Evolutionary conservation across 2,888 invertebrate genomes (phyloP).

Genomic region (Balanococcus diminutus): DNA sequence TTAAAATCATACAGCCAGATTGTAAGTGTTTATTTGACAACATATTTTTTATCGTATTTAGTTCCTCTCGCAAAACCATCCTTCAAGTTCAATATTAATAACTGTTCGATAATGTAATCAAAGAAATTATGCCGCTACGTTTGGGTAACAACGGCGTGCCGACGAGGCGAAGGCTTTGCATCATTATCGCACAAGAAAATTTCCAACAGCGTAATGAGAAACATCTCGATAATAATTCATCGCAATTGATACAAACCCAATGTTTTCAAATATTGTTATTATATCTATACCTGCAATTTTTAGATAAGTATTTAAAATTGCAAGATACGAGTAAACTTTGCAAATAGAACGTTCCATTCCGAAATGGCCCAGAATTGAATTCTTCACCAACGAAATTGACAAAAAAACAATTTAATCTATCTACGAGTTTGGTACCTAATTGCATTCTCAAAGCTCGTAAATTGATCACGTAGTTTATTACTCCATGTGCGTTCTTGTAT

Average conservation of each 20-base stretch:
- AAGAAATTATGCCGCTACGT: background rate
- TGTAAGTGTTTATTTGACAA: background rate
- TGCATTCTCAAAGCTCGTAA: background rate
- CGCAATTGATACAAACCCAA: no score
- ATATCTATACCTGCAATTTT: background rate
- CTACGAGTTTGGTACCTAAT: background rate
- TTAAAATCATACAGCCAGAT: background rate
- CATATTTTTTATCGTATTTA: background rate
- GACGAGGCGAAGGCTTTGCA: background rate
- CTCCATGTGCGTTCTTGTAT: background rate
- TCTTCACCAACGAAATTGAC: background rate
- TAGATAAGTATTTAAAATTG: no score
- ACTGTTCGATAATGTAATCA: slow-evolving; percentile 2
- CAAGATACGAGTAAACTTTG: background rate
- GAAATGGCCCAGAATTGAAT: background rate
- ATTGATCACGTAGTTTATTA: slow-evolving; percentile 20
- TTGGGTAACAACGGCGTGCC: background rate
- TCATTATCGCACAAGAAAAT: background rate
- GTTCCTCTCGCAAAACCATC: background rate
- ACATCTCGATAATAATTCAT: no score
- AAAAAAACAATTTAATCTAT: background rate
- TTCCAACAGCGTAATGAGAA: background rate
- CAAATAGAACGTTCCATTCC: background rate
- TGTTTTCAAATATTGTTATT: background rate
- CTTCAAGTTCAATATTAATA: background rate